Evolutionary conservation across 2,888 invertebrate species (phyloP).

Genomic region (Phlogophora meticulosa): DNA sequence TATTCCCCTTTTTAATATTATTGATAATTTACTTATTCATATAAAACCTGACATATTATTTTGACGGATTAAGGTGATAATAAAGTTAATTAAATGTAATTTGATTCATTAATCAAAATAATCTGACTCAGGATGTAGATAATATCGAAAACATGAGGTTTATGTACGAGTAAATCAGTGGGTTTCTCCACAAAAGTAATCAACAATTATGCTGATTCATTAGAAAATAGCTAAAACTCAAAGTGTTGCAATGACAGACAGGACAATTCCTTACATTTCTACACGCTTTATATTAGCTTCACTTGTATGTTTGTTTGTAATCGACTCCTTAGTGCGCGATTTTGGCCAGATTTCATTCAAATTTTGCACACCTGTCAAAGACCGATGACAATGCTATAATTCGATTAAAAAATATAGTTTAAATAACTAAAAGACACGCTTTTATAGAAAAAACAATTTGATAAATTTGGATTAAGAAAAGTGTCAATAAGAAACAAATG

Average conservation of each 20-base stretch:
- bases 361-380: too few species aligned
- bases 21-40: background rate
- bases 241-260: background rate
- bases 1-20: background rate
- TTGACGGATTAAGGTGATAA: conserved; percentile 11
- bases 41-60: conserved; percentile 5
- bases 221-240: background rate
- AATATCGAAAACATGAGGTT: conserved; percentile 17
- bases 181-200: background rate
- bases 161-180: background rate
- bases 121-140: conserved; percentile 28
- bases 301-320: too few species aligned
- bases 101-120: conserved; percentile 26
- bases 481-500: too few species aligned
- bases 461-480: too few species aligned
- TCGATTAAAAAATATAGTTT: too few species aligned
- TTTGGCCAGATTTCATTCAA: too few species aligned
- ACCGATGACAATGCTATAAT: too few species aligned
- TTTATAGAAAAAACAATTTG: too few species aligned
- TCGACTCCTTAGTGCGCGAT: too few species aligned
- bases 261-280: background rate
- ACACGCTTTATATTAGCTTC: too few species aligned
- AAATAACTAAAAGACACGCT: too few species aligned
- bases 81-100: background rate
- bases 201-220: background rate